phyloP scores from a whole-genome alignment of 2,888 invertebrate species.

The Masnerella sp. region DNA sequence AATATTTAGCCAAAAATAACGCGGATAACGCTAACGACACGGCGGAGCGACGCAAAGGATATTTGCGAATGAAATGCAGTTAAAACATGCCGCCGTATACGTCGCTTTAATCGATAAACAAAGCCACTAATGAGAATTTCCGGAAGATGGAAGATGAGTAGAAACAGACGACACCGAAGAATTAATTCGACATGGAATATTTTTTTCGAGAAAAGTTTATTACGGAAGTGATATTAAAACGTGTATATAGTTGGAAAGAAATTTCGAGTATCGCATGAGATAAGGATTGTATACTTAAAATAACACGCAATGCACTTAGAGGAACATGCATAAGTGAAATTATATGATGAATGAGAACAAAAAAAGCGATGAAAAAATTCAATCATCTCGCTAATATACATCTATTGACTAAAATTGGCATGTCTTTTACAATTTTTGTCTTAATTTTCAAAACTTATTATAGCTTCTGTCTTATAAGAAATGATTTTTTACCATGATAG shows the following conservation, averaged over 20 bases:
- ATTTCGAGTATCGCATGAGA: slow-evolving; percentile 8
- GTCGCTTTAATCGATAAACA: slow-evolving; percentile 29
- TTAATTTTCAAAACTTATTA: too few species aligned
- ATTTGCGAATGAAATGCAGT: slow-evolving; percentile 36
- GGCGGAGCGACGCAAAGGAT: slow-evolving; percentile 33
- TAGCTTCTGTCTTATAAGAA: too few species aligned
- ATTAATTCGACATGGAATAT: slow-evolving; percentile 17
- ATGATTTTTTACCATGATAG: too few species aligned
- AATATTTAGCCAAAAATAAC: slow-evolving; percentile 55
- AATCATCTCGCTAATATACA: background rate
- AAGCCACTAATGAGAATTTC: slow-evolving; percentile 12
- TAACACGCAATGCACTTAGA: slow-evolving; percentile 10
- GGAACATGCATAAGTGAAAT: background rate
- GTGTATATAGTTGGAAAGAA: background rate
- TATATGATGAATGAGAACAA: background rate
- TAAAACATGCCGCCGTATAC: background rate
- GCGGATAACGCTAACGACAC: slow-evolving; percentile 49
- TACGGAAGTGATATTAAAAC: slow-evolving; percentile 2
- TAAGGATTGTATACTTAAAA: slow-evolving; percentile 13
- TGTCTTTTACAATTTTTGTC: too few species aligned
- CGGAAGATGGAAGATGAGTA: slow-evolving; percentile 15
- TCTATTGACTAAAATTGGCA: too few species aligned
- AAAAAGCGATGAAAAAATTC: background rate
- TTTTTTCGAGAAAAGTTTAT: slow-evolving; percentile 11
- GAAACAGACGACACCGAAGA: slow-evolving; percentile 26